Conservation (phyloP, 2,888 invertebrate genomes). For the Oscheius sp. region DNA sequence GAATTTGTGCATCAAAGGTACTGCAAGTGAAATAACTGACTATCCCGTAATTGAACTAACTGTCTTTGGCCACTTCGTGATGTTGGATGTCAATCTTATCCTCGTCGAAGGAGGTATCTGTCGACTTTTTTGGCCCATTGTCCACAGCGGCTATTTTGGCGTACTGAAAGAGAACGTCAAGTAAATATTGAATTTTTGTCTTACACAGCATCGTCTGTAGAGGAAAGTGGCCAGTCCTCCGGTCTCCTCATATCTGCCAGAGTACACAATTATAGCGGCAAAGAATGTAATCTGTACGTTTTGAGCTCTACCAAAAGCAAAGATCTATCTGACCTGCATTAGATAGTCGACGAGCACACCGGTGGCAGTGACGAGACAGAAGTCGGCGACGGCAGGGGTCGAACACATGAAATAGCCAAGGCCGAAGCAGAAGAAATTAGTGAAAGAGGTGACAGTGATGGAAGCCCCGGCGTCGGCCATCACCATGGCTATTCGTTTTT, state of each 20-base stretch:
- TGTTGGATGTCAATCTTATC: conserved; percentile 50
- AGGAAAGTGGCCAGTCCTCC: conserved; percentile 69
- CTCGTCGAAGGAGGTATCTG: conserved; percentile 35
- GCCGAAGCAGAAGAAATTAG: conserved; percentile 73
- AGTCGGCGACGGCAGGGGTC: conserved; percentile 72
- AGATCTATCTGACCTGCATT: conserved; percentile 56
- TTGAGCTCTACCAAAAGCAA: not conserved
- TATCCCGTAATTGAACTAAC: conserved; percentile 36
- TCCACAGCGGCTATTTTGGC: conserved; percentile 22
- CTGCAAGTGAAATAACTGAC: conserved; percentile 39
- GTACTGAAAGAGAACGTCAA: not conserved
- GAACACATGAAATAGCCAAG: conserved; percentile 72
- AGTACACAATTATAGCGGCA: conserved; percentile 69
- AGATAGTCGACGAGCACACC: conserved; percentile 71
- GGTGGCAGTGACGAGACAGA: conserved; percentile 70
- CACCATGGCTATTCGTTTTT: conserved; percentile 63
- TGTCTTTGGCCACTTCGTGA: conserved; percentile 52
- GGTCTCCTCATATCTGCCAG: conserved; percentile 65
- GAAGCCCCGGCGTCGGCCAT: conserved; percentile 72
- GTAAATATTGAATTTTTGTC: conserved; percentile 3
- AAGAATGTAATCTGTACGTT: conserved; percentile 69
- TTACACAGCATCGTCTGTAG: conserved; percentile 46
- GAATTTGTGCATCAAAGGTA: conserved; percentile 69
- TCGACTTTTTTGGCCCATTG: conserved; percentile 1
- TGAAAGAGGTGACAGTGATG: conserved; percentile 72